Base-by-base conservation (phyloP, 2,888 invertebrate species). In the Calameuta idolon region DNA sequence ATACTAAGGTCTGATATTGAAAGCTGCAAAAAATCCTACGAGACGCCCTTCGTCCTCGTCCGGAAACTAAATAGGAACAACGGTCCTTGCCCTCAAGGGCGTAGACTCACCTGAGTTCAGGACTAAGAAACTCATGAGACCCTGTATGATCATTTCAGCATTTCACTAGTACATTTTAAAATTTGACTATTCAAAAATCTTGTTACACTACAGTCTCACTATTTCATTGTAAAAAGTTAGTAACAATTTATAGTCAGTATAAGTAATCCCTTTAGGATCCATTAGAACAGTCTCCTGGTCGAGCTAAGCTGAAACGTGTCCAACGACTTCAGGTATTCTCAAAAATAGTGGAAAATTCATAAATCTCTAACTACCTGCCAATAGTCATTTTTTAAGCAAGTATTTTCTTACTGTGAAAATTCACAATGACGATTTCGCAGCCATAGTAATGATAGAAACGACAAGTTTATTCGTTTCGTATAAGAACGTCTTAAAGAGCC, bases 1-100 rank as follows among this genome's bases (percentile, higher is more conserved):
- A 91, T 85, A 85, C 83, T 83, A 90, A 90, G 89, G 90, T 91
- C 86, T 90, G 89, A 89, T 88, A 90, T 89, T 88, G 86, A 87
- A 87, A 83, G 84, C 81, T 85, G 89, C 87, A 89, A 90, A 90
- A 88, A 84, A 84, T 87, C 80, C 77, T 82, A 74, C 83, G 81
- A 83, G 81, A 83, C 80, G 82, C 87, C 85, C 86, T 85, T 84
- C 83, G 81, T 80, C 77, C 82, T 86, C 81, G 79, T 80, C 78
- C 79, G 85, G 82, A 83, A 86, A 89, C 88, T 88, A 89, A 89
- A 85, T 86, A 85, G 86, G 85, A 84, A 83, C 89, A 88, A 89
- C 89, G 89, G 88, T 90, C 88, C 81, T 89, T 88, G 87, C 86
- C 84, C 87, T 83, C 89, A 89, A 76, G 81, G 86, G 89, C 89